Evolutionary conservation across 2,888 invertebrate genomes (phyloP).

Genomic region (Phragmatobia fuliginosa): DNA sequence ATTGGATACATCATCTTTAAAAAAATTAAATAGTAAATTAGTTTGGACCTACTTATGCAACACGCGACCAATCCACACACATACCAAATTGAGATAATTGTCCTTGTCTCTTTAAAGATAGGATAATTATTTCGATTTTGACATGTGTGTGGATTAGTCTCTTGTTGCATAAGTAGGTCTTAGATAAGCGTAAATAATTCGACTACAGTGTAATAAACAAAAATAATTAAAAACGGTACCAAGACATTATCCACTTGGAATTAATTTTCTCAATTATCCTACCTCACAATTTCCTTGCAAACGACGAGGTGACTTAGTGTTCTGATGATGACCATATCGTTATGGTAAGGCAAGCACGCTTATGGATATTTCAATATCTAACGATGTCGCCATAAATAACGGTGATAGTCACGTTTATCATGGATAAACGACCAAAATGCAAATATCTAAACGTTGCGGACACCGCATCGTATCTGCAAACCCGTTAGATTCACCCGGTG

Average conservation of each 20-base stretch:
- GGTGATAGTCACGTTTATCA: constrained; percentile 41
- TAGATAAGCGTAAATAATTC: not conserved
- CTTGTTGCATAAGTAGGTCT: too few relatives aligned
- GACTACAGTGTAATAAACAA: not conserved
- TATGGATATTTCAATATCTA: constrained; percentile 13
- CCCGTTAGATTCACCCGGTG: constrained; percentile 54
- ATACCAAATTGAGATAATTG: too few relatives aligned
- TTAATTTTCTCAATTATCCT: not conserved
- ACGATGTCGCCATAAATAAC: constrained; percentile 31
- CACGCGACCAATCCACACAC: too few relatives aligned
- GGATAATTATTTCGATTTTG: too few relatives aligned
- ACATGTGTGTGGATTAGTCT: too few relatives aligned
- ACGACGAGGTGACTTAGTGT: not conserved
- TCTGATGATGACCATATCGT: not conserved
- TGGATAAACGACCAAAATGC: constrained; percentile 53
- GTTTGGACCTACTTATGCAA: too few relatives aligned
- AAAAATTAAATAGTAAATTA: not conserved
- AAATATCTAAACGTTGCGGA: constrained; percentile 45
- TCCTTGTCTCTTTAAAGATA: too few relatives aligned
- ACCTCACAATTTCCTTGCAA: not conserved
- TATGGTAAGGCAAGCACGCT: not conserved
- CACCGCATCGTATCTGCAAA: constrained; percentile 45
- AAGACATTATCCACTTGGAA: not conserved
- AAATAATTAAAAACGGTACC: not conserved
- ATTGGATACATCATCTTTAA: not conserved